Evolutionary conservation across 53 echinoderm and acorn worm genomes (phyloP).

Genomic region (Temnopleurus reevesii): DNA sequence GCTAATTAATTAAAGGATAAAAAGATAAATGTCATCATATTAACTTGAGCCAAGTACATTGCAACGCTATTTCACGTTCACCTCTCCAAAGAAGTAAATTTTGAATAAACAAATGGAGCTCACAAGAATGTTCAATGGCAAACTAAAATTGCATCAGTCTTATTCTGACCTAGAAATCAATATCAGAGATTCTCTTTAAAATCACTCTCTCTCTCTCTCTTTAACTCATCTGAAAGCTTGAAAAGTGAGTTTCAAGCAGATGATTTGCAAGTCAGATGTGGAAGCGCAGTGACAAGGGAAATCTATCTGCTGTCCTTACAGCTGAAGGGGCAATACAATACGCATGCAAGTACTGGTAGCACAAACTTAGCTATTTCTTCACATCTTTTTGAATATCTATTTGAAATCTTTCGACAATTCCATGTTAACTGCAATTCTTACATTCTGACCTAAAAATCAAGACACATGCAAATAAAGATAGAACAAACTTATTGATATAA

Average conservation of each 20-base stretch:
- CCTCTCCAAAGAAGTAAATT: too few species aligned
- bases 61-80: too few species aligned
- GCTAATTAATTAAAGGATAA: conserved; percentile 50
- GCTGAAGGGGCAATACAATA: conserved; percentile 26
- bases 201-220: background rate
- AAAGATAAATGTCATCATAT: background rate
- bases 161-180: background rate
- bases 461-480: too few species aligned
- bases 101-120: background rate
- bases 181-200: background rate
- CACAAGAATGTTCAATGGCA: background rate
- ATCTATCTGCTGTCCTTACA: background rate
- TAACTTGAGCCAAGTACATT: background rate
- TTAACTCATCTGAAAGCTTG: background rate
- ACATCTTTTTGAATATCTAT: too few species aligned
- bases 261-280: background rate
- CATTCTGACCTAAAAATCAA: background rate
- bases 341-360: too few species aligned
- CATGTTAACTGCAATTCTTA: background rate
- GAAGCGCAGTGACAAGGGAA: background rate
- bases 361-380: too few species aligned
- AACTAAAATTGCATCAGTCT: too few species aligned
- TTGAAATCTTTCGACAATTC: too few species aligned
- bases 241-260: background rate
- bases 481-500: too few species aligned